Evolutionary conservation across 2,113 vertebrate genomes (phyloP), one percentile per base, ranked within the genome.

Genomic region (Terrapene triunguis): DNA sequence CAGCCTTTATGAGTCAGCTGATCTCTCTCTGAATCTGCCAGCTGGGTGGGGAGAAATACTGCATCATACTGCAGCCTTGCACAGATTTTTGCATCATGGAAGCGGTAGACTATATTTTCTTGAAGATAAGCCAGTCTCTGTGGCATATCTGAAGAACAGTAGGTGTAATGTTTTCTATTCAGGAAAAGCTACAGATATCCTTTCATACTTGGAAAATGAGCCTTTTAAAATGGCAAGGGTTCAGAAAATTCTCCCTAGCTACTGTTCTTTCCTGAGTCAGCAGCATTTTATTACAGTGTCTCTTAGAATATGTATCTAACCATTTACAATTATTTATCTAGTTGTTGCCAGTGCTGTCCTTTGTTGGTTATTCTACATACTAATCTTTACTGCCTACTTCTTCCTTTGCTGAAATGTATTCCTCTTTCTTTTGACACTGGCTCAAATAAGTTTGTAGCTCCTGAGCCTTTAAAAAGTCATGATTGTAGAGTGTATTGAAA

Each of bases 351-450:
- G 89, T 42, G 92, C 92, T 90, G 32, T 94, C 47, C 24, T 91
- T 95, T 82, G n/a, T 38, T 97, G 87, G 94, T 94, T 93, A 91
- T 89, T 96, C 87, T 29, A 35, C 83, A 85, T 88, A 74, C 93
- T 83, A n/a, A 87, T 29, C 92, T 96, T 91, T 91, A 48, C 38
- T 35, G 19, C 82, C 94, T 93, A 29, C 89, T 65, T 95, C 85
- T 96, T 94, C 80, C 89, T 54, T 7, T 55, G 6, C 42, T 94
- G 87, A 94, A 96, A 81, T 69, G 2, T 81, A 81, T 94, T 94
- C 32, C 22, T 93, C 93, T 96, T 97, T 42, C 21, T 95, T 87
- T 85, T 88, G 93, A 94, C 84, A 81, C 51, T 32, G 59, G 74
- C 48, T 95, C 51, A 95, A 93, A 86, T 84, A 95, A 93, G 29